Percentiles rank a stretch among this genome's conserved stretches.
These are phyloP conservation scores for Bombus confusus DNA, from an alignment of 1,140 invertebrate genomes.

Conservation along the genomic window DNA sequence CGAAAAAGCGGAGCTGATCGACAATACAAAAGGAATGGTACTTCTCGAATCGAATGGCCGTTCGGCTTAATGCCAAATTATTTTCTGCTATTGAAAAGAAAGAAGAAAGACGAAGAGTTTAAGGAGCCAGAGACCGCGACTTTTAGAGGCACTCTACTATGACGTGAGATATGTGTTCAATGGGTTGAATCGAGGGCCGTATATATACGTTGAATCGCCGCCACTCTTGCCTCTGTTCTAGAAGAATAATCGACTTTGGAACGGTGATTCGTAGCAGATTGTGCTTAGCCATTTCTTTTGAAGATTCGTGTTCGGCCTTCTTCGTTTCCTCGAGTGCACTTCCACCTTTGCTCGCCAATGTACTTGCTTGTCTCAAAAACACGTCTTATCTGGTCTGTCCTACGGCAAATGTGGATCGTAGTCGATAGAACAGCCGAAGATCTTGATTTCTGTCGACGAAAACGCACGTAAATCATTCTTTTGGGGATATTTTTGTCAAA, in stretches of 20 bases:
- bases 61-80: constrained; percentile 70
- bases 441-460: background rate
- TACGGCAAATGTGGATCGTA: too few relatives aligned
- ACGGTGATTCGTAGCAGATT: constrained; percentile 39
- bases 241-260: constrained; percentile 60
- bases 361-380: constrained; percentile 23
- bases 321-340: constrained; percentile 19
- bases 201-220: constrained; percentile 9
- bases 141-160: constrained; percentile 48
- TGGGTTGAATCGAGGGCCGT: constrained; percentile 30
- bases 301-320: constrained; percentile 5
- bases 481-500: background rate
- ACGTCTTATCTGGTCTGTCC: background rate
- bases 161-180: constrained; percentile 64
- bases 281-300: constrained; percentile 22
- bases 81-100: constrained; percentile 51
- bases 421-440: background rate
- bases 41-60: constrained; percentile 57
- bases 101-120: constrained; percentile 16
- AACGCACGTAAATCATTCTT: background rate
- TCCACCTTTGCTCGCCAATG: background rate
- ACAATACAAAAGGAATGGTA: constrained; percentile 57
- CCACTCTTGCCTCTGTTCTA: constrained; percentile 33
- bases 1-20: constrained; percentile 55
- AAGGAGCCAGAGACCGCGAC: constrained; percentile 27